Base-by-base conservation (phyloP, 2,888 invertebrate genomes). In the Steinernema scapterisci region DNA sequence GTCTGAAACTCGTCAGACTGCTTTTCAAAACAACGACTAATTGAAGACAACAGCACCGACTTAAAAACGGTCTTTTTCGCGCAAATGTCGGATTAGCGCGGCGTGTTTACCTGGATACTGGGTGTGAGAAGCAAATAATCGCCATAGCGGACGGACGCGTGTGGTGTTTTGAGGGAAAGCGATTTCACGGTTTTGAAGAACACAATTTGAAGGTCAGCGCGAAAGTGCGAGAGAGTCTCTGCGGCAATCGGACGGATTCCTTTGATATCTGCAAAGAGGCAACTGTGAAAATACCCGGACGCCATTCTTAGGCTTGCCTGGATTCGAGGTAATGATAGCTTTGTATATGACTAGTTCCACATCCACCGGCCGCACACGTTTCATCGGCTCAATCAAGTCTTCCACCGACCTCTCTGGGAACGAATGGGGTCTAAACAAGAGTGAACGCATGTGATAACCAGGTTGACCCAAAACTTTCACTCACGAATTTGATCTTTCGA, bases 241-340 rank as follows among this genome's bases (percentile, higher is more conserved):
- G 80, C 75, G 6, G 80, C 80, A 16, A 75, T 78, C 19, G 78
- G 78, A 7, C 78, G 75, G 27, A 78, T 79, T 31, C 78, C 78
- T 51, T 80, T 80, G 38, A 80, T 77, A 16, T 63, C 73, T 27
- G 27, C 7, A 74, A 73, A 16, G 16, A 19, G 6, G n/a, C n/a
- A n/a, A n/a, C n/a, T n/a, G n/a, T n/a, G n/a, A n/a, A 21, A 54
- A 71, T 21, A 48, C 9, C 6, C 19, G n/a, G 9, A 71, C 56
- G 38, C 11, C 7, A 7, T 71, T 16, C 0, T 63, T 72, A 11
- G 13, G 25, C 51, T 27, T 73, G 77, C 78, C 76, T 31, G 81
- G 81, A 73, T 81, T 80, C 6, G 76, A 71, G 31, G 78, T 78
- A n/a, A 81, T 63, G 21, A 81, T 80, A 1, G 80, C 81, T 71